A percentile compares a stretch with the other conserved stretches of the same genome.
These are phyloP conservation scores for Stenichneumon culpator DNA, from an alignment of 2,888 invertebrate genomes.

Conservation along the genomic window DNA sequence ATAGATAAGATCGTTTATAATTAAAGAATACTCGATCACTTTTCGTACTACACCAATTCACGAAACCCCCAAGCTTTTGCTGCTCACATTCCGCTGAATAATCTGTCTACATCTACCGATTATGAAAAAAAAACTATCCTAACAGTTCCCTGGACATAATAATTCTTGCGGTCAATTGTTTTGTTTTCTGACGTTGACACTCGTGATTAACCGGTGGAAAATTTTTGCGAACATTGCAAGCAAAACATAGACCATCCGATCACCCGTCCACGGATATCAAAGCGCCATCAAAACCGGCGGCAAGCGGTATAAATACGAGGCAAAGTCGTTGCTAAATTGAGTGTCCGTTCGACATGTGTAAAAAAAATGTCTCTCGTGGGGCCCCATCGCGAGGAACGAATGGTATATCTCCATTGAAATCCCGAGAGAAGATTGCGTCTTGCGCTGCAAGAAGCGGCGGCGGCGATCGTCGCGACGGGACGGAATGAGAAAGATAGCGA, in stretches of 20 bases:
- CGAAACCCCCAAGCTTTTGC: background rate
- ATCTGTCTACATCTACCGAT: too few relatives aligned
- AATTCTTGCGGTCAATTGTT: background rate
- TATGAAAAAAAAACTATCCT: background rate
- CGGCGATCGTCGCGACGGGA: slow-evolving; percentile 15
- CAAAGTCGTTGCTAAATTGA: slow-evolving; percentile 30
- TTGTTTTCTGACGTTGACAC: background rate
- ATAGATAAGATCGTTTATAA: too few relatives aligned
- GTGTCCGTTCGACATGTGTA: slow-evolving; percentile 39
- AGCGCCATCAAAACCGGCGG: slow-evolving; percentile 24
- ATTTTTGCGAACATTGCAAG: background rate
- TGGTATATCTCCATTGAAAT: slow-evolving; percentile 24
- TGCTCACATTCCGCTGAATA: too few relatives aligned
- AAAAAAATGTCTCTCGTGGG: background rate
- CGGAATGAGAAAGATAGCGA: slow-evolving; percentile 59
- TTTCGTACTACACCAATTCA: background rate
- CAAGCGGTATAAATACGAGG: background rate
- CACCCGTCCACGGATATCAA: slow-evolving; percentile 7
- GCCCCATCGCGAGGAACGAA: slow-evolving; percentile 24
- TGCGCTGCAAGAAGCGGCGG: slow-evolving; percentile 2
- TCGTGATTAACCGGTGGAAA: background rate
- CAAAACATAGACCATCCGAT: slow-evolving; percentile 15
- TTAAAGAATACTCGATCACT: too few relatives aligned
- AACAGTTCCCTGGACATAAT: background rate
- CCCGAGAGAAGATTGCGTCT: slow-evolving; percentile 26